Evolutionary conservation across 2,113 vertebrate genomes (phyloP).

Genomic region (Sceloporus undulatus): DNA sequence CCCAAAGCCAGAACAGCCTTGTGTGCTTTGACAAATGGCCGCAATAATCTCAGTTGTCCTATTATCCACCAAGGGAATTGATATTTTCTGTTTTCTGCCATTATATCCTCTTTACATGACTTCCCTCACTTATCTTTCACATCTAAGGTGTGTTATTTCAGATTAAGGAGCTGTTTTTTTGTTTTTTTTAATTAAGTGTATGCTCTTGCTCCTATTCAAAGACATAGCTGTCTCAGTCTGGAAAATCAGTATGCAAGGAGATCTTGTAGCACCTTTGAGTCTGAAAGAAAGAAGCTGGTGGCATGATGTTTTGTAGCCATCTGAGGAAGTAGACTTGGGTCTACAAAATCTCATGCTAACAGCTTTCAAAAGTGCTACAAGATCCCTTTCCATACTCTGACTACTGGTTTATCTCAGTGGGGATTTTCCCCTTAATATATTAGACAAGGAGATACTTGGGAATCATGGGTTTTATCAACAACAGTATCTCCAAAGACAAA

Average conservation of each 20-base stretch:
- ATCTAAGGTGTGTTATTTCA: not conserved
- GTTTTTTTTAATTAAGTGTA: no score
- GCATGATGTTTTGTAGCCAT: no score
- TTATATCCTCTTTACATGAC: not conserved
- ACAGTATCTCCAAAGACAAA: not conserved
- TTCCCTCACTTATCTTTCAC: not conserved
- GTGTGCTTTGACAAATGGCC: not conserved
- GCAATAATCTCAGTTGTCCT: not conserved
- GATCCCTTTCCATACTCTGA: no score
- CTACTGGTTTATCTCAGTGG: no score
- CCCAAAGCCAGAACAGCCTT: fast-evolving
- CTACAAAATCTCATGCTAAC: no score
- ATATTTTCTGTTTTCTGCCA: not conserved
- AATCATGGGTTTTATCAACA: fast-evolving
- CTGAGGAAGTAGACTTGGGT: no score
- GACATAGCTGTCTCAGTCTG: no score
- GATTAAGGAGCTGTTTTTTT: not conserved
- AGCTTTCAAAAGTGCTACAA: no score
- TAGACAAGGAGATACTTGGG: not conserved
- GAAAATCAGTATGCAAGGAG: no score
- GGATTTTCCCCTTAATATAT: not conserved
- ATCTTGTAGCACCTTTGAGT: no score
- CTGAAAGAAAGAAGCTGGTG: no score
- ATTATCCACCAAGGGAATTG: not conserved
- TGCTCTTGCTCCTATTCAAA: no score